phyloP scores from a whole-genome alignment of 2,797 vertebrate genomes.

The Neosalanx taihuensis region DNA sequence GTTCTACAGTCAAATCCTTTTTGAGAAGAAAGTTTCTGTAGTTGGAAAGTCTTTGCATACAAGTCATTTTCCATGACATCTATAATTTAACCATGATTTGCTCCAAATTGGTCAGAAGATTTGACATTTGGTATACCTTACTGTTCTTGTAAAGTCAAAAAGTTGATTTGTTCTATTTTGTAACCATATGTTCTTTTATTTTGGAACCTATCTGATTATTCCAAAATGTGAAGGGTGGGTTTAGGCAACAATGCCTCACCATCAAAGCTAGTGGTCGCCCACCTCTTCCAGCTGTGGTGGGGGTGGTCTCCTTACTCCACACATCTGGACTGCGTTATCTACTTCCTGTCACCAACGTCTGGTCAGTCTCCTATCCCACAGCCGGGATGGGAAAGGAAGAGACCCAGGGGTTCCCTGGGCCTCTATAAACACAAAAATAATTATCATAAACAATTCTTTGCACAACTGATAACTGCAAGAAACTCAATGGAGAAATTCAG shows the following conservation, averaged over 20 bases:
- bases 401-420: slow-evolving; percentile 30
- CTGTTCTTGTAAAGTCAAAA: too few species aligned
- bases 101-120: background rate
- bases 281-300: slow-evolving; percentile 56
- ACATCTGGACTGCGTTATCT: slow-evolving; percentile 78
- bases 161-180: background rate
- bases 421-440: slow-evolving; percentile 37
- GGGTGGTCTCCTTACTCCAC: slow-evolving; percentile 54
- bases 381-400: slow-evolving; percentile 30
- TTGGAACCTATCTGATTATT: background rate
- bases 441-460: background rate
- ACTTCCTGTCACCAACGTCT: slow-evolving; percentile 74
- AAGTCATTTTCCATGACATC: too few species aligned
- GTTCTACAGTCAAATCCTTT: background rate
- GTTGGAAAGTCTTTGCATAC: too few species aligned
- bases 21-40: background rate
- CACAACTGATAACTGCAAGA: background rate
- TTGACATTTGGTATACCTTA: too few species aligned
- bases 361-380: slow-evolving; percentile 52
- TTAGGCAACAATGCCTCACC: slow-evolving; percentile 25
- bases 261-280: slow-evolving; percentile 31
- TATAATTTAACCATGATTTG: too few species aligned
- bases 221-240: background rate
- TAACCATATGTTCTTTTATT: background rate
- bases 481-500: background rate